These are phyloP conservation scores for Campylomormyrus tamandua DNA, from an alignment of 2,113 vertebrate species.

Conservation along the genomic window DNA sequence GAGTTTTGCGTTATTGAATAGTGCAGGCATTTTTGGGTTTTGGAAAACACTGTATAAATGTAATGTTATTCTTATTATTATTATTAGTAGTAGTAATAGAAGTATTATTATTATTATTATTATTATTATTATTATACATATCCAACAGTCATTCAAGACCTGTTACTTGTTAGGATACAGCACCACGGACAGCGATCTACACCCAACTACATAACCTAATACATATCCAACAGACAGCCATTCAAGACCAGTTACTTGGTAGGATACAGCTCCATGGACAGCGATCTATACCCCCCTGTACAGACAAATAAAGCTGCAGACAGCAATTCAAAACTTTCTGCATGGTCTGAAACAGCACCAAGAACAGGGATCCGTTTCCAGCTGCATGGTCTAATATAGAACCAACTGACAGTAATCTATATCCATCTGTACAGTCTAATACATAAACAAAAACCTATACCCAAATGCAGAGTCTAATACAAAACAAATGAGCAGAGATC, in stretches of 20 bases:
- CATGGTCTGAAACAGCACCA: not conserved
- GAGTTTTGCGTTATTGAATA: not conserved
- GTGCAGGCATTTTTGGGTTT: not conserved
- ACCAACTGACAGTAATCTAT: not conserved
- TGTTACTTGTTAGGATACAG: no score
- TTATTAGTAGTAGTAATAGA: no score
- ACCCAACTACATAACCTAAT: no score
- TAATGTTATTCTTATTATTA: not conserved
- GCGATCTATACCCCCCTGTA: no score
- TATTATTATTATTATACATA: no score
- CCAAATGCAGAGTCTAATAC: not conserved
- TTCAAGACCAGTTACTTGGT: no score
- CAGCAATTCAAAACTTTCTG: not conserved
- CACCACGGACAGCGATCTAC: no score
- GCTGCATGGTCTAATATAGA: not conserved
- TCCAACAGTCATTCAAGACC: no score
- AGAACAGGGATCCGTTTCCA: not conserved
- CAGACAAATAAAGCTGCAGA: not conserved
- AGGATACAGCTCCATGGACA: no score
- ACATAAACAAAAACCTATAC: not conserved
- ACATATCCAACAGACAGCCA: no score
- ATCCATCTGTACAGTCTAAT: not conserved
- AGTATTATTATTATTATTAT: no score
- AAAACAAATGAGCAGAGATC: not conserved
- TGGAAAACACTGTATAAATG: not conserved